Evolutionary conservation across 92 coral and sea anemone species (phyloP), one percentile per base, ranked within the genome.

Genomic region (Micromussa lordhowensis): DNA sequence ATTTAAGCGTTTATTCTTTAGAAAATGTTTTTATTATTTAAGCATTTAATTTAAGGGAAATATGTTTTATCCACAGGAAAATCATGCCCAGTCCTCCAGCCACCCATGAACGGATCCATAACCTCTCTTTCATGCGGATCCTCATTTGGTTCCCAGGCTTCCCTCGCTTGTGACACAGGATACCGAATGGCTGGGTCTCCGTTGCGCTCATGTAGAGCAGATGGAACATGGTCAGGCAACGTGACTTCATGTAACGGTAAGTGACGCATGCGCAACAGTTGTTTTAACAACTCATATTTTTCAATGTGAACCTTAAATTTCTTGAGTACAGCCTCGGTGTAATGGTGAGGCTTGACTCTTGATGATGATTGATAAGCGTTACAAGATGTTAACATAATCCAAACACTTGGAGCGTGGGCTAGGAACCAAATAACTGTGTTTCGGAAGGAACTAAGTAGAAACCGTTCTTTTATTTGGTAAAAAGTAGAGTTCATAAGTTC

Each of bases 161-260:
- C 59, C 19, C 22, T 92, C 10, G 49, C 86, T 49, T 92, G 95
- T 53, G 71, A 82, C 22, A 34, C 40, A 66, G 92, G 95, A 44
- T 86, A 86, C 53, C 51, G 61, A 69, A 84, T 89, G 29, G 55
- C 26, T 57, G 95, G 95, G 30, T 68, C 91, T 30, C 22, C 19
- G 7, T 69, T 22, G 40, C 90, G 95, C 22, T 74, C 91, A 44
- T 92, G 95, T 75, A 11, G 81, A 38, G 55, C 30, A 40, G 85
- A 82, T 74, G 93, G 91, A 32, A 51, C 49, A 22, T 92, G 95
- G 95, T 92, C 95, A 17, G 94, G 94, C 83, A 61, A 38, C 31
- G 59, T 34, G 5, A 85, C 94, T 24, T 80, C 81, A 28, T 92
- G 94, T 58, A 75, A 51, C 17, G n/a, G 94, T 92, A 88, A 57